Evolutionary conservation across 2,888 invertebrate species (phyloP), one percentile per base, ranked within the genome.

Genomic region (Halictus ligatus): DNA sequence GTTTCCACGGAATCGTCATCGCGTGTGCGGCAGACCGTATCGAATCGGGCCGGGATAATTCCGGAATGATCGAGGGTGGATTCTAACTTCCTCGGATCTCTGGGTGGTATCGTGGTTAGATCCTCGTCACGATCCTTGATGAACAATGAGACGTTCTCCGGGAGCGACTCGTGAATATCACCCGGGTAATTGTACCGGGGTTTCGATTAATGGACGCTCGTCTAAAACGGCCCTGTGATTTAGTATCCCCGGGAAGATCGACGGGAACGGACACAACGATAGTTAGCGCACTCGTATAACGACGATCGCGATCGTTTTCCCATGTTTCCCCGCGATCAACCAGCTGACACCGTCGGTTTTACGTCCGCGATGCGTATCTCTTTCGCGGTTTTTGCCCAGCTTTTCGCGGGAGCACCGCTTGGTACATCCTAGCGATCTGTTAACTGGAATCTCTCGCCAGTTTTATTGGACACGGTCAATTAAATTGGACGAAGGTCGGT

Each of bases 391-490:
- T 67, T 67, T 35, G 29, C 18, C 29, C 8, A 29, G 67, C 67
- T 50, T 54, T 29, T 18, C 73, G 48, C 73, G 18, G 40, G 4
- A 29, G n/a, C 48, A 58, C 67, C 25, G 60, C 60, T 15, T 67
- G 60, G 50, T 75, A 60, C 35, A 79, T 79, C 75, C 54, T 35
- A 21, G 10, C 29, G 29, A 40, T 58, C 54, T 12, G 29, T 50
- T 35, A 64, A 15, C 48, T 46, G 40, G 10, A 50, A 72, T 40
- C 78, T 60, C 1, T 15, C 21, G 60, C 54, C 18, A 25, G 12
- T 77, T 69, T 75, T 74, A 25, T 69, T 29, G 76, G 58, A 43
- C 83, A 77, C 76, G 80, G 80, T 80, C 76, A 80, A 83, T 83
- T 83, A 80, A 80, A 72, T 76, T 67, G 25, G 69, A 15, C 76